A percentile compares a stretch with the other conserved stretches of the same genome.
These are phyloP conservation scores for Theropithecus gelada DNA, from an alignment of 2,113 vertebrate species.

Conservation along the genomic window DNA sequence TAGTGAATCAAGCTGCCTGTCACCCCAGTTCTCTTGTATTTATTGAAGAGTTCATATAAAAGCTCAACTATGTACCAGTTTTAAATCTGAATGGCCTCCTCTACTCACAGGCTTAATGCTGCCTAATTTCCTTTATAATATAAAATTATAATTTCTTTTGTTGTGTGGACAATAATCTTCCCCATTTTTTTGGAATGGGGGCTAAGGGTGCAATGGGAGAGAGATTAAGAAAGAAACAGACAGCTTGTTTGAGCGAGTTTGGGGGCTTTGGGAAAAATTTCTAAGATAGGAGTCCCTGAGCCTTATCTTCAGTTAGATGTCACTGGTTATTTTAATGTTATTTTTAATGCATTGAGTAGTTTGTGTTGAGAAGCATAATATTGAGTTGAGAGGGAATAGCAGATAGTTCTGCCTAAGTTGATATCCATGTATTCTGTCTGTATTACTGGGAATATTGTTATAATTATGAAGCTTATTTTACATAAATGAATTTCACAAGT, in stretches of 20 bases:
- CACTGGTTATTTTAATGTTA: background rate
- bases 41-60: background rate
- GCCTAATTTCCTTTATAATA: background rate
- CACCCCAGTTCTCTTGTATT: background rate
- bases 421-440: background rate
- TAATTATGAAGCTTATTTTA: slow-evolving; percentile 65
- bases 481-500: slow-evolving; percentile 63
- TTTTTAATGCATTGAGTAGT: background rate
- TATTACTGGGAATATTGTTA: slow-evolving; percentile 43
- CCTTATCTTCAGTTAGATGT: background rate
- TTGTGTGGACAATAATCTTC: background rate
- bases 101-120: background rate
- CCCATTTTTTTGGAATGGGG: background rate
- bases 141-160: background rate
- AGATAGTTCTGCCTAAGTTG: background rate
- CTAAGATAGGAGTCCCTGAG: background rate
- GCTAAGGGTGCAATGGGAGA: background rate
- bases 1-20: background rate
- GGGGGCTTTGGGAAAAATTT: background rate
- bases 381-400: background rate
- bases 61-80: background rate
- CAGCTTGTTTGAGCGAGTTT: background rate
- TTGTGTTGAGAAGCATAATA: background rate
- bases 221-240: background rate
- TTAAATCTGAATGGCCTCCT: background rate